phyloP scores from a whole-genome alignment of 1,140 invertebrate genomes.

The Drosophila leontia region DNA sequence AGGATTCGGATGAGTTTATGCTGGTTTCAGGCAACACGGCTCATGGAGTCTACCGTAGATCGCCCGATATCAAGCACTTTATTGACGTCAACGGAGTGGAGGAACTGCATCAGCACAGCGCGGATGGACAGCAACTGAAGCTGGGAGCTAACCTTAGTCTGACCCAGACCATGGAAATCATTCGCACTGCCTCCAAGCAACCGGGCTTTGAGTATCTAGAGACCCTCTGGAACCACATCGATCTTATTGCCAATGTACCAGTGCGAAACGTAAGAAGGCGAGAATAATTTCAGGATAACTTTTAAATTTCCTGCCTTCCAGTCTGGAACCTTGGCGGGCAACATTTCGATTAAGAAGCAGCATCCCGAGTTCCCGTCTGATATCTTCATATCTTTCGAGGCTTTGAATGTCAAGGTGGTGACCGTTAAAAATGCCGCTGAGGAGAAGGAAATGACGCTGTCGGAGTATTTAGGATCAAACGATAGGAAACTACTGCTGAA shows the following conservation, averaged over 20 bases:
- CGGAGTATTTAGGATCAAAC: conserved; percentile 48
- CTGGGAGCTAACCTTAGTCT: conserved; percentile 89
- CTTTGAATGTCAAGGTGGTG: conserved; percentile 86
- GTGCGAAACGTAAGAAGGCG: conserved; percentile 87
- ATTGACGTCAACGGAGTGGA: conserved; percentile 90
- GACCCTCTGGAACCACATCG: conserved; percentile 86
- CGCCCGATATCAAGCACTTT: conserved; percentile 86
- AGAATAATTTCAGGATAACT: no score
- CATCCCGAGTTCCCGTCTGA: conserved; percentile 91
- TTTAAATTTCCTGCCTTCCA: conserved; percentile 5
- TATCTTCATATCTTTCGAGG: conserved; percentile 90
- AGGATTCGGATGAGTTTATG: conserved; percentile 84
- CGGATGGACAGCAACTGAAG: conserved; percentile 78
- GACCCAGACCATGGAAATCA: conserved; percentile 88
- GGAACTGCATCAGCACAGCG: conserved; percentile 86
- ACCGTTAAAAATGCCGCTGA: conserved; percentile 30
- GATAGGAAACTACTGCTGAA: conserved; percentile 60
- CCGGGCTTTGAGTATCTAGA: conserved; percentile 86
- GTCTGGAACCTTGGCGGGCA: conserved; percentile 91
- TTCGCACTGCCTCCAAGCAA: conserved; percentile 85
- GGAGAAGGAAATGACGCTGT: conserved; percentile 56
- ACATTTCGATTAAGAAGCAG: conserved; percentile 91
- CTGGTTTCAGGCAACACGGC: conserved; percentile 86
- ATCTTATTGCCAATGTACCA: conserved; percentile 90
- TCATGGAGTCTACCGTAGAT: conserved; percentile 88